Conservation (phyloP, 2,113 vertebrate species). For the Pantherophis guttatus region DNA sequence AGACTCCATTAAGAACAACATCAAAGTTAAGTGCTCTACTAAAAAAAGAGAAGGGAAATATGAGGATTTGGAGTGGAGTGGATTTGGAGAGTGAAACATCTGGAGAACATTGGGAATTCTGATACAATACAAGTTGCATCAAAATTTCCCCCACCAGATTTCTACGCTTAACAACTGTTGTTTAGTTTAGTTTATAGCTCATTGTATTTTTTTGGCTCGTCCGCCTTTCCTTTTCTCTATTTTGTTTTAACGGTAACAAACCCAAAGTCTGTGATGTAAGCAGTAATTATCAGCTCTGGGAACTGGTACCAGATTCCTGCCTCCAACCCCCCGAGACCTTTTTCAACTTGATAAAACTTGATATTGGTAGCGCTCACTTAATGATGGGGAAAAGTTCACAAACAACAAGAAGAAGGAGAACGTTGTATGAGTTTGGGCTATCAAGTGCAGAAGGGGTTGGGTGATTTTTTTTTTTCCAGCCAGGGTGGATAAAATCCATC, state of each 20-base stretch:
- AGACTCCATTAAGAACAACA: conserved; percentile 28
- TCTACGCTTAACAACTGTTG: conserved; percentile 54
- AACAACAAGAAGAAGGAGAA: background rate
- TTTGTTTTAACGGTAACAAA: conserved; percentile 18
- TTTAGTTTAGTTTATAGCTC: conserved; percentile 53
- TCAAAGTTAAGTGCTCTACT: background rate
- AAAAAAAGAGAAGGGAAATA: background rate
- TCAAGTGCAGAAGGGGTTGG: background rate
- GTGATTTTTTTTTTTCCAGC: background rate
- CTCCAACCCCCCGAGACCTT: background rate
- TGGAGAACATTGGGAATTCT: conserved; percentile 47
- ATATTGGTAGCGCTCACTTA: fast-evolving
- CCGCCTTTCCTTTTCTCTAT: background rate
- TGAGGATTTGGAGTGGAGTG: conserved; percentile 32
- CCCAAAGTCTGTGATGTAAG: conserved; percentile 37
- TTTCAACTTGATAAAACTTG: background rate
- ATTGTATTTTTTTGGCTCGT: conserved; percentile 36
- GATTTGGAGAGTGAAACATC: conserved; percentile 34
- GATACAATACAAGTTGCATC: conserved; percentile 1
- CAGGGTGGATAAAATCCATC: background rate
- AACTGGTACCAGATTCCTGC: background rate
- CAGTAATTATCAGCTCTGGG: background rate
- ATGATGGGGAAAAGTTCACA: background rate
- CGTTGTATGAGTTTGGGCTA: background rate
- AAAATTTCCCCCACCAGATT: conserved; percentile 16